Evolutionary conservation across 2,888 invertebrate species (phyloP).

Genomic region (Elysia crispata): DNA sequence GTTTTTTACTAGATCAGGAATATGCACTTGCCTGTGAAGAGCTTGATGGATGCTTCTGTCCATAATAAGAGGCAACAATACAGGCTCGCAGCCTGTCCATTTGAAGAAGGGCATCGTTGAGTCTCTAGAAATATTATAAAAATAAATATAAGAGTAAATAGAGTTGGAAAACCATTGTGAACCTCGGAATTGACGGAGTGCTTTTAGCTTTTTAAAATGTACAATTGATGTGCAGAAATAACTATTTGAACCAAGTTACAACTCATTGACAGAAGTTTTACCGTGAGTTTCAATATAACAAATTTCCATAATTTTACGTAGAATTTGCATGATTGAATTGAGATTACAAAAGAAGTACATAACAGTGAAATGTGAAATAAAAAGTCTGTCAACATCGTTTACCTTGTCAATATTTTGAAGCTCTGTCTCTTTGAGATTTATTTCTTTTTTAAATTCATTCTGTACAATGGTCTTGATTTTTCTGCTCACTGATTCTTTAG

Average conservation of each 20-base stretch:
- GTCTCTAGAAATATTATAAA: constrained; percentile 56
- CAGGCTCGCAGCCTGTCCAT: constrained; percentile 74
- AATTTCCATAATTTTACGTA: too few species aligned
- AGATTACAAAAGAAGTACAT: not conserved
- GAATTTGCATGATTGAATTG: too few species aligned
- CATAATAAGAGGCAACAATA: constrained; percentile 73
- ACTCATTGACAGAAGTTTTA: too few species aligned
- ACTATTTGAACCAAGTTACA: too few species aligned
- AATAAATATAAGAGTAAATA: not conserved
- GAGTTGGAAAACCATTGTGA: not conserved
- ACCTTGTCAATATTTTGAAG: constrained; percentile 41
- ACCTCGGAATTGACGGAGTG: too few species aligned
- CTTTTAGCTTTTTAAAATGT: too few species aligned
- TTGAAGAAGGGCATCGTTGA: constrained; percentile 65
- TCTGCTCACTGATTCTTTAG: constrained; percentile 30
- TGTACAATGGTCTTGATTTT: constrained; percentile 27
- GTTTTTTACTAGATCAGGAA: not conserved
- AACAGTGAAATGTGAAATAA: not conserved
- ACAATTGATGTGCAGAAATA: too few species aligned
- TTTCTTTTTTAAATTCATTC: constrained; percentile 44
- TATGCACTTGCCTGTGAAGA: constrained; percentile 56
- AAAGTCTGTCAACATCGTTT: not conserved
- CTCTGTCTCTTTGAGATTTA: constrained; percentile 39
- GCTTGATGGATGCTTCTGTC: constrained; percentile 61
- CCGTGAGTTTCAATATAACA: too few species aligned